Evolutionary conservation across 2,888 invertebrate genomes (phyloP).

Genomic region (Athalia circularis): DNA sequence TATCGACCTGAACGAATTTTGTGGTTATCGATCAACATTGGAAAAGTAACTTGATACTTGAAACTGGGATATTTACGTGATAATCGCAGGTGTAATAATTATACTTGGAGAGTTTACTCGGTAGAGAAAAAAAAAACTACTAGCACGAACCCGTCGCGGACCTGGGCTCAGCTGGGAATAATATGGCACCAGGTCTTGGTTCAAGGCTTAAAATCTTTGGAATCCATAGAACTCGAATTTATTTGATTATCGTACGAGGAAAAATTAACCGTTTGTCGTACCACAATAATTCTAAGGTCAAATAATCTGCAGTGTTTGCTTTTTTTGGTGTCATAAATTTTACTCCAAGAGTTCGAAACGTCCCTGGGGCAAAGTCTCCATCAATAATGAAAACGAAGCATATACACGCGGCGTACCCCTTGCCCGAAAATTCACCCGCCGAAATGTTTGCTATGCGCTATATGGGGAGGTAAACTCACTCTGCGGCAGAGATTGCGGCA

Average conservation of each 20-base stretch:
- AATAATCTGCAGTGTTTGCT: neutral
- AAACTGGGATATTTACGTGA: neutral
- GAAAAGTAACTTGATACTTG: conserved; percentile 14
- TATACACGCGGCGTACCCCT: neutral
- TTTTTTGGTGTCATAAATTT: neutral
- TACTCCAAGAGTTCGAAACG: too few species aligned
- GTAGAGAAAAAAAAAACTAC: neutral
- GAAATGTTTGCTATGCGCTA: neutral
- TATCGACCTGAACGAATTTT: conserved; percentile 22
- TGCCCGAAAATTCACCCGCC: neutral
- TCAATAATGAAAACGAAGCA: conserved; percentile 3
- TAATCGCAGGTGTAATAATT: conserved; percentile 1
- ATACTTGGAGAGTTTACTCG: neutral
- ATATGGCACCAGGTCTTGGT: neutral
- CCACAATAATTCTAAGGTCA: conserved; percentile 11
- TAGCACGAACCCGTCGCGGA: conserved; percentile 14
- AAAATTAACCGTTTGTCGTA: conserved; percentile 16
- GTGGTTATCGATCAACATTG: conserved; percentile 31
- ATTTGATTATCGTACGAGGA: conserved; percentile 38
- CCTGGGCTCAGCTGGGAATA: conserved; percentile 13
- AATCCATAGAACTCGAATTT: conserved; percentile 39
- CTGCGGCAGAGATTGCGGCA: conserved; percentile 42
- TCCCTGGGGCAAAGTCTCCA: neutral
- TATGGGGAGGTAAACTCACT: neutral
- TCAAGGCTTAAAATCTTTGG: conserved; percentile 28